phyloP scores from a whole-genome alignment of 37 sponge, comb jelly and placozoan species.

The Axinella damicornis region DNA sequence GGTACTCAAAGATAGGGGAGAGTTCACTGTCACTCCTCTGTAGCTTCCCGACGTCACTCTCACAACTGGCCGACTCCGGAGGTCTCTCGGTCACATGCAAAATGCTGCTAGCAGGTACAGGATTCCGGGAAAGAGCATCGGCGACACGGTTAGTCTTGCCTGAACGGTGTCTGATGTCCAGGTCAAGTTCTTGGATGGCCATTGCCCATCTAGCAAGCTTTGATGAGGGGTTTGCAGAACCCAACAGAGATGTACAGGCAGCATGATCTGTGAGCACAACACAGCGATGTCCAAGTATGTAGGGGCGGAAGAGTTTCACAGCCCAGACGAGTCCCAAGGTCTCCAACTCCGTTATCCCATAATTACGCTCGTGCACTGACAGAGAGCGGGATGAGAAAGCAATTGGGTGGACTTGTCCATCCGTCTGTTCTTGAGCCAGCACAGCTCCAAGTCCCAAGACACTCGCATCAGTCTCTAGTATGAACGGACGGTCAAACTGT shows the following conservation, averaged over 20 bases:
- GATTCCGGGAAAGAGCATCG: conserved; percentile 33
- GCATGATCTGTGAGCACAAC: conserved; percentile 46
- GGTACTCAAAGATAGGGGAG: background rate
- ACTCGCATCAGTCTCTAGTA: conserved; percentile 54
- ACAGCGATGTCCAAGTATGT: too few relatives aligned
- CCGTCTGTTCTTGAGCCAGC: conserved; percentile 32
- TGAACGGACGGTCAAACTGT: conserved; percentile 29
- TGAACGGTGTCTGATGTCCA: conserved; percentile 19
- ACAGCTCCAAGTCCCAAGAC: conserved; percentile 34
- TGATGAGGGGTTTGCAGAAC: conserved; percentile 16
- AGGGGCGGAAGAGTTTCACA: too few relatives aligned
- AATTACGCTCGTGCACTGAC: too few relatives aligned
- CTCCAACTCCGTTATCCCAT: too few relatives aligned
- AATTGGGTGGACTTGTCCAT: conserved; percentile 27
- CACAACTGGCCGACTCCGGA: too few relatives aligned
- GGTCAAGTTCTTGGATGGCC: conserved; percentile 43
- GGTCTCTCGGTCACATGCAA: background rate
- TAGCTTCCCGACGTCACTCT: background rate
- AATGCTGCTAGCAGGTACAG: background rate
- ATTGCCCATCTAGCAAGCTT: conserved; percentile 41
- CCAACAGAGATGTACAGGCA: conserved; percentile 16
- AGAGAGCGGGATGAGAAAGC: background rate
- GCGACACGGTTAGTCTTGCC: conserved; percentile 28
- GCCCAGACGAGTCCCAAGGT: too few relatives aligned
- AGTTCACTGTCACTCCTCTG: background rate